Conservation (phyloP, 2,888 invertebrate genomes). For the Nemurella pictetii region DNA sequence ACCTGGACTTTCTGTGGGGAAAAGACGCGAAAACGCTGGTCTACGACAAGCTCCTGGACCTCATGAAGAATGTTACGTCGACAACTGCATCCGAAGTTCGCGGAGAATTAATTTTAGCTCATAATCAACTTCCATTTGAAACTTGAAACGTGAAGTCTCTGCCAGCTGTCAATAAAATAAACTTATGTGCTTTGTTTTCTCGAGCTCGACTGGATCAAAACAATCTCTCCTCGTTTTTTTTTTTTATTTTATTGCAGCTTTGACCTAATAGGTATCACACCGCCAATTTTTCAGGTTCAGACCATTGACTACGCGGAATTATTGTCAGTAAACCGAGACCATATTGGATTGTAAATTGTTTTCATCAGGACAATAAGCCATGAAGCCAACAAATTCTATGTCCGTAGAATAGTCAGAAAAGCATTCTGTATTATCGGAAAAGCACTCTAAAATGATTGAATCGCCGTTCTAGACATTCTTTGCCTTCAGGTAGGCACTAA, state of each 20-base stretch:
- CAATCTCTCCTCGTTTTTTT: not conserved
- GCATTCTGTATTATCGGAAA: not conserved
- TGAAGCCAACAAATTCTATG: too few relatives aligned
- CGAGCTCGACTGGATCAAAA: not conserved
- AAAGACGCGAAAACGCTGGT: slow-evolving; percentile 62
- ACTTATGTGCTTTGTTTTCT: too few relatives aligned
- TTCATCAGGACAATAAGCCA: too few relatives aligned
- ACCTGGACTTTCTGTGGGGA: slow-evolving; percentile 72
- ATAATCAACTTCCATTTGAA: not conserved
- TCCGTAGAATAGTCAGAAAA: too few relatives aligned
- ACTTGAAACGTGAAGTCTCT: not conserved
- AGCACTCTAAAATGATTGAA: not conserved
- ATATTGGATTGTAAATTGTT: not conserved
- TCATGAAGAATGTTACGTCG: not conserved
- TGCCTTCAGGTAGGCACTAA: too few relatives aligned
- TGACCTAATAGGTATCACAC: too few relatives aligned
- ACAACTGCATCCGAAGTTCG: not conserved
- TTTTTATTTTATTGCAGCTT: too few relatives aligned
- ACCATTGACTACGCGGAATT: too few relatives aligned
- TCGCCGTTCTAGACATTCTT: too few relatives aligned
- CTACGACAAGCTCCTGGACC: slow-evolving; percentile 51
- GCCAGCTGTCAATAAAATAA: not conserved
- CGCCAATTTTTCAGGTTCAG: too few relatives aligned
- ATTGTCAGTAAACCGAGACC: too few relatives aligned
- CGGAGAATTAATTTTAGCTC: not conserved